Conservation (phyloP, 2,888 invertebrate genomes). For the Cataglyphis rosenhaueri region DNA sequence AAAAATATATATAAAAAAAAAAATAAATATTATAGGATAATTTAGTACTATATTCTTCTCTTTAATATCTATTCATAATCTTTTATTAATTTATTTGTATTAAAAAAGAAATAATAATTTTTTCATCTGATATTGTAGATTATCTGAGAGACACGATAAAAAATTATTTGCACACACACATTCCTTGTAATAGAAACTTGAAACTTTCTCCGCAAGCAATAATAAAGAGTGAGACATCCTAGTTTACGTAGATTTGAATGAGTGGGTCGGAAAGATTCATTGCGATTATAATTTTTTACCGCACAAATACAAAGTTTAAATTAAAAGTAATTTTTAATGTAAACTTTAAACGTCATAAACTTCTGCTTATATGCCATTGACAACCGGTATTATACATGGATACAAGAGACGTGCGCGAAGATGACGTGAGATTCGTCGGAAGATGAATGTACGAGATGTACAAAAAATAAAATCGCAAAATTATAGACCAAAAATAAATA, state of each 20-base stretch:
- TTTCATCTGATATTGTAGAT: not conserved
- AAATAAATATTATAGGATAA: not conserved
- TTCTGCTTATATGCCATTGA: not conserved
- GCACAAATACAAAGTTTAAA: not conserved
- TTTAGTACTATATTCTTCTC: not conserved
- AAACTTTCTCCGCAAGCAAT: not conserved
- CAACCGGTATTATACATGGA: not conserved
- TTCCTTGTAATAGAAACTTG: not conserved
- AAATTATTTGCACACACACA: not conserved
- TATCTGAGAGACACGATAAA: not conserved
- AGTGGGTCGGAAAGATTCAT: not conserved
- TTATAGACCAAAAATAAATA: not conserved
- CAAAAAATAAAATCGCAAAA: not conserved
- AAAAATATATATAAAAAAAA: not conserved
- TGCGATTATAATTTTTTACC: not conserved
- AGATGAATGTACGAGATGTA: not conserved
- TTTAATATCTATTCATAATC: not conserved
- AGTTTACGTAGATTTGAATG: not conserved
- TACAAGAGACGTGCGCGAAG: not conserved
- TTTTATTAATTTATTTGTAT: not conserved
- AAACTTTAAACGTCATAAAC: not conserved
- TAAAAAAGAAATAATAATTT: not conserved
- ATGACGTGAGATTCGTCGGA: conserved; percentile 1
- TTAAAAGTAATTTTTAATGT: conserved; percentile 3
- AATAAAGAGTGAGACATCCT: not conserved